Base-by-base conservation (phyloP, 2,888 invertebrate species). In the Lithophane ornitopus region DNA sequence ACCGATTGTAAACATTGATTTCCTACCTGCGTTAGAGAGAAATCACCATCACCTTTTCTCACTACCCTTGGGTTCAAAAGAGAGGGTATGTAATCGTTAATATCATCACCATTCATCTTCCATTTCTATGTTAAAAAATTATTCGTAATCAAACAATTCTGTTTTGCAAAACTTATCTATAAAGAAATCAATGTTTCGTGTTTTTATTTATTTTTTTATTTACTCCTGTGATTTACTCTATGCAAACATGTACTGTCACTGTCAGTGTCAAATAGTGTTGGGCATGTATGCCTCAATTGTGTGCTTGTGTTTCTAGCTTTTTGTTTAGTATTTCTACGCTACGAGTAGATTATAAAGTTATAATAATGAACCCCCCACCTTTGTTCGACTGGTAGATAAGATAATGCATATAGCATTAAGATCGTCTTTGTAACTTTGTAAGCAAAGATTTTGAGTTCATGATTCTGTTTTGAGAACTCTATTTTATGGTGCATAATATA, bases 81-180 rank as follows among this genome's bases (percentile, higher is more conserved):
- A 11, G 95, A 95, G 1, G 95, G 95, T 39, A 95, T 58, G 72
- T 90, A 95, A 68, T 91, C 81, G 84, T 95, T 94, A 56, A 94
- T 92, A 84, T 94, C 74, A 61, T 88, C 90, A 82, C 91, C 89
- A 80, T 88, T 90, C 93, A 92, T 92, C 85, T 90, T 90, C 86
- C 87, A 89, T 87, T 80, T 80, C 74, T 70, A 59, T 63, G 12
- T 54, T 41, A 52, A 41, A n/a, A 63, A 54, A 4, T 16, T 12
- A 34, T 22, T 65, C 8, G 22, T 58, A 44, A n/a, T 26, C 1
- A 44, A 41, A 52, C 14, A 79, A 81, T 44, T 67, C 41, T 34
- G 16, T n/a, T 68, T 62, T n/a, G n/a, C 28, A 68, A 56, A 76
- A 52, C 49, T 68, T 41, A 7, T 28, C 3, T n/a, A 8, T 49